Evolutionary conservation across 2,888 invertebrate species (phyloP).

Genomic region (Cheilosia variabilis): DNA sequence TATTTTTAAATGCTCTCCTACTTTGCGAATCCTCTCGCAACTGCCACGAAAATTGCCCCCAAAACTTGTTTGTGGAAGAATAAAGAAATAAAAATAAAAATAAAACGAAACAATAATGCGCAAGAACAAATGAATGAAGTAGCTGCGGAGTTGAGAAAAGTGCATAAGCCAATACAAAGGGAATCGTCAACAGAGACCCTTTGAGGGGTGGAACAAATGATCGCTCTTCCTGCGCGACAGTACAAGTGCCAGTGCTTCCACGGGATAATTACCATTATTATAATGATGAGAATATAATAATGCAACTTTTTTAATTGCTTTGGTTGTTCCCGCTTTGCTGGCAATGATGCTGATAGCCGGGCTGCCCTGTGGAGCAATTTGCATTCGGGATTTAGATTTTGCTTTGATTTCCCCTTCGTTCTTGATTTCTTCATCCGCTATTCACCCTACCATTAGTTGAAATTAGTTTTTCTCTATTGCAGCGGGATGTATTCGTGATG

Average conservation of each 20-base stretch:
- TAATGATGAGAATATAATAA: conserved; percentile 70
- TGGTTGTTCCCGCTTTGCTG: conserved; percentile 32
- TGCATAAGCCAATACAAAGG: conserved; percentile 48
- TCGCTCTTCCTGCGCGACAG: conserved; percentile 46
- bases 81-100: background rate
- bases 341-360: conserved; percentile 22
- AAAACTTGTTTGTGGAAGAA: conserved; percentile 64
- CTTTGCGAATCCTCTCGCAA: conserved; percentile 58
- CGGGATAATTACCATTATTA: conserved; percentile 61
- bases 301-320: conserved; percentile 69
- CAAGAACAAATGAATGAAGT: conserved; percentile 51
- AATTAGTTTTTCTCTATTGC: background rate
- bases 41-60: conserved; percentile 65
- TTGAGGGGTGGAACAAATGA: conserved; percentile 36
- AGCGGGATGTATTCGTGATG: too few relatives aligned
- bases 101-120: conserved; percentile 4
- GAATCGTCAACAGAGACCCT: conserved; percentile 1
- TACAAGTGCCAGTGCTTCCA: conserved; percentile 22
- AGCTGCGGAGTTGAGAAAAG: conserved; percentile 22
- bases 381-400: background rate
- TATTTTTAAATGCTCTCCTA: conserved; percentile 60
- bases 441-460: background rate
- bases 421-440: background rate
- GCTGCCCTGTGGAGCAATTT: conserved; percentile 17
- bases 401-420: background rate